Evolutionary conservation across 2,797 vertebrate species (phyloP), one percentile per base, ranked within the genome.

Genomic region (Etheostoma perlongum): DNA sequence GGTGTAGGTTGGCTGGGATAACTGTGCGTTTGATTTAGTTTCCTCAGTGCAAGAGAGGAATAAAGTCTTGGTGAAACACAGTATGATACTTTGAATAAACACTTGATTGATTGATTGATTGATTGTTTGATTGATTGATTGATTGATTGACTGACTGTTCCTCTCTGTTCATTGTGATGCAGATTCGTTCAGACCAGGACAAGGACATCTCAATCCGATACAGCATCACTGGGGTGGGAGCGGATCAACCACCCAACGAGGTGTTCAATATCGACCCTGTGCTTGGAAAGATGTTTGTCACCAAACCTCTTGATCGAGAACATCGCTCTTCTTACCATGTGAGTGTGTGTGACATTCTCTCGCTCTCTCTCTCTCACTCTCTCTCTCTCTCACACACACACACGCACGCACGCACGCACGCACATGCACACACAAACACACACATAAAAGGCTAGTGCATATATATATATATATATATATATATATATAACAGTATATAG

Each of bases 161-260:
- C 47, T 79, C 44, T 81, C 52, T 85, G 18, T 79, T 71, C 83
- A 5, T 57, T 72, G 33, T 65, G 27, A 78, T 87, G 21, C 94
- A 99, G 98, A 99, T 99, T 83, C 97, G 98, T 19, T 99, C 98
- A 0, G 98, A 99, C 91, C 98, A 99, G 81, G 98, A 99, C 93
- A 96, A 96, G 7, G 96, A 97, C 90, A 98, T 97, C 84, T 97
- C 96, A 4, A 98, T 99, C 87, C 94, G 97, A 1, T 99, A 99
- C 92, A 99, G 98, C 94, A 95, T 99, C 93, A 99, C 98, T 0
- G 98, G 98, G 0, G 95, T 98, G 65, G 98, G 98, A 21, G 98
- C 97, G 0, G 98, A 99, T 95, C 98, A 99, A 83, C 97, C 98
- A 0, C 98, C 98, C 0, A 98, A 97, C 76, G 98, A 98, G 91